These are phyloP conservation scores for Acanthosepion esculentum DNA, from an alignment of 2,888 invertebrate genomes.

Conservation along the genomic window DNA sequence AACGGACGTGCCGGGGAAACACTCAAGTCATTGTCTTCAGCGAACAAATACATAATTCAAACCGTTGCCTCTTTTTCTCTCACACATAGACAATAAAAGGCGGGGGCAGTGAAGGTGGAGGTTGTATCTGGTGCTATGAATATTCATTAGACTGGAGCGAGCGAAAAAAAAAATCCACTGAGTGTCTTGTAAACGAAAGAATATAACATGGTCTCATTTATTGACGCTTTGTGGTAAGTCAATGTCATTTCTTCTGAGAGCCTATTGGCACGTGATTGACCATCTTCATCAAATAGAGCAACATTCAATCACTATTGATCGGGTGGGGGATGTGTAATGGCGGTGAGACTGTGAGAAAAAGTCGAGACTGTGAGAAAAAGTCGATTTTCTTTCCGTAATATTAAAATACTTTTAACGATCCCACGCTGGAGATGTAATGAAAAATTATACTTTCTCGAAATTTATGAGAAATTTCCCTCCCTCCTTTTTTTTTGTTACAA, in stretches of 20 bases:
- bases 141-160: not conserved
- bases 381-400: not conserved
- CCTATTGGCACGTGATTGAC: not conserved
- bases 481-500: not conserved
- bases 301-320: constrained; percentile 12
- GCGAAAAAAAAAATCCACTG: not conserved
- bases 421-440: not conserved
- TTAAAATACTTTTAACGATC: not conserved
- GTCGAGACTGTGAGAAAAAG: not conserved
- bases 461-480: not conserved
- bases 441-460: not conserved
- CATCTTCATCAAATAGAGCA: not conserved
- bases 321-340: not conserved
- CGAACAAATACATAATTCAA: constrained; percentile 10
- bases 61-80: not conserved
- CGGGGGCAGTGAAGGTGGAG: not conserved
- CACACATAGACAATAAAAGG: constrained; percentile 6
- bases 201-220: not conserved
- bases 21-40: constrained; percentile 8
- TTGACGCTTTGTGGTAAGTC: not conserved
- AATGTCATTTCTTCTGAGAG: not conserved
- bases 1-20: not conserved
- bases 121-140: not conserved
- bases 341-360: not conserved
- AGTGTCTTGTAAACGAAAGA: not conserved